These are phyloP conservation scores for Pangasius macronema DNA, from an alignment of 2,797 vertebrate genomes.

Conservation along the genomic window DNA sequence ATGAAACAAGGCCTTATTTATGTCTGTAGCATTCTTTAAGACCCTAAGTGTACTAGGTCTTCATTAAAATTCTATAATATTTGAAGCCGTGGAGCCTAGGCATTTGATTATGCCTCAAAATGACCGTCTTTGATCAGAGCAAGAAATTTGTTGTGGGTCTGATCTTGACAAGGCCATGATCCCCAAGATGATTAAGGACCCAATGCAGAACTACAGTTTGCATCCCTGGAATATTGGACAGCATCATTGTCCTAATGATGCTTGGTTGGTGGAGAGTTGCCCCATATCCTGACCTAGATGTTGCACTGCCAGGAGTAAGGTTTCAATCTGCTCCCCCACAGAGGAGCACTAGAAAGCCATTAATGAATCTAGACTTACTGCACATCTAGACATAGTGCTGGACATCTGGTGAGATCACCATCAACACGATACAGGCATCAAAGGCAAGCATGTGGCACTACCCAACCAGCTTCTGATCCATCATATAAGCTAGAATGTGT, in stretches of 20 bases:
- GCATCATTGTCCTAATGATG: too few species aligned
- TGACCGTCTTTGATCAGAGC: too few species aligned
- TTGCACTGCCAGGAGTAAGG: background rate
- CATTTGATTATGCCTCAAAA: too few species aligned
- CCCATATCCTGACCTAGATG: background rate
- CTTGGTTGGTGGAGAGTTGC: background rate
- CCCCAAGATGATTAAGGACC: too few species aligned
- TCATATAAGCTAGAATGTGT: too few species aligned
- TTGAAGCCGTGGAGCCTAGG: background rate
- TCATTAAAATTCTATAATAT: background rate
- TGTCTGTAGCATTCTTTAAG: background rate
- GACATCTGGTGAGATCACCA: background rate
- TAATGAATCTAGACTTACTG: background rate
- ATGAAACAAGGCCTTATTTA: slow-evolving; percentile 38
- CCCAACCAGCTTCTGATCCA: too few species aligned
- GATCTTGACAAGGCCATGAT: too few species aligned
- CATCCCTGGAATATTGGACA: too few species aligned
- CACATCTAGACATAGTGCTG: background rate
- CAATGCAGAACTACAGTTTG: too few species aligned
- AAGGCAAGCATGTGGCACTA: background rate
- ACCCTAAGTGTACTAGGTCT: background rate
- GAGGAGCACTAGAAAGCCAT: background rate
- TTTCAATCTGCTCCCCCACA: background rate
- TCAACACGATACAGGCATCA: background rate
- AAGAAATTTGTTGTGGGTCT: too few species aligned